Evolutionary conservation across 2,888 invertebrate genomes (phyloP).

Genomic region (Acanthosepion lycidas): DNA sequence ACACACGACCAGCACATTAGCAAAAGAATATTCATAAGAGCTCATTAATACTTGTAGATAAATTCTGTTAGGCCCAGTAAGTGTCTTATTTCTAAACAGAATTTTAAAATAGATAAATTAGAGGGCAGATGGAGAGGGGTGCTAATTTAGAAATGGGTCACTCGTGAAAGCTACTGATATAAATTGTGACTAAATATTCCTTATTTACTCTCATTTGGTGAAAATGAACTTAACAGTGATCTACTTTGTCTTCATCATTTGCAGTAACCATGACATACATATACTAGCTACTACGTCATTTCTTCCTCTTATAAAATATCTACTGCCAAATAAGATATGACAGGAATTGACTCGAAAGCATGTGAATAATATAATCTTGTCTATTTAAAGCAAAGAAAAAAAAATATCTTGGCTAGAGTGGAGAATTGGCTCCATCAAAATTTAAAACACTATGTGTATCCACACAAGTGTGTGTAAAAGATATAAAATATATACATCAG

Average conservation of each 20-base stretch:
- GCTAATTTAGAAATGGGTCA: neutral
- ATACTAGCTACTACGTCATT: neutral
- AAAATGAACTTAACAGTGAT: neutral
- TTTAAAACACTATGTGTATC: too few species aligned
- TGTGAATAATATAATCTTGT: neutral
- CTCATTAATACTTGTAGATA: too few species aligned
- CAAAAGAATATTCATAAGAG: too few species aligned
- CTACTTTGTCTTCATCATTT: neutral
- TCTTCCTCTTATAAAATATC: neutral
- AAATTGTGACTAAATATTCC: neutral
- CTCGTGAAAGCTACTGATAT: neutral
- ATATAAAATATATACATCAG: too few species aligned
- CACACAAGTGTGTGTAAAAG: too few species aligned
- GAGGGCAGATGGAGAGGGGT: too few species aligned
- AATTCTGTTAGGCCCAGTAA: too few species aligned
- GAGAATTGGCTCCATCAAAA: too few species aligned
- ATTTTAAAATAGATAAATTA: neutral
- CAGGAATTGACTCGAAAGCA: neutral
- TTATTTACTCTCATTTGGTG: neutral
- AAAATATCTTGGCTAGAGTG: too few species aligned
- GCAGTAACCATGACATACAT: constrained; percentile 13
- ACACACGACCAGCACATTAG: too few species aligned
- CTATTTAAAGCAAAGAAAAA: neutral
- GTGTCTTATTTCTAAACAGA: neutral
- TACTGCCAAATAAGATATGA: neutral